Evolutionary conservation across 2,888 invertebrate species (phyloP), one percentile per base, ranked within the genome.

Genomic region (Scelioninae gen. 2): DNA sequence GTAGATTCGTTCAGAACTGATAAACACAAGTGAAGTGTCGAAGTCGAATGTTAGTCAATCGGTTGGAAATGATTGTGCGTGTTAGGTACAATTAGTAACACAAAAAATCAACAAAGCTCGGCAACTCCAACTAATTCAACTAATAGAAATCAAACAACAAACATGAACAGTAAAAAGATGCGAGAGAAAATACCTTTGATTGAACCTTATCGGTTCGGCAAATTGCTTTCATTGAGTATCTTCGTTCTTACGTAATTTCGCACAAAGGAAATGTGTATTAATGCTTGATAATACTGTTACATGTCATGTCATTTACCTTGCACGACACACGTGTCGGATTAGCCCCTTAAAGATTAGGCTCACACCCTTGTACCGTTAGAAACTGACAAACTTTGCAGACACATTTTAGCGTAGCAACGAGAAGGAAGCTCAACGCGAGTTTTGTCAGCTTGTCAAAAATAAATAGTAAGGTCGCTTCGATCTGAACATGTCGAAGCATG

Each of bases 241-340:
- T 22, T 19, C 33, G 15, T 33, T 45, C 28, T 45, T 22, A 39
- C 18, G 39, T 31, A 45, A 25, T n/a, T n/a, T 18, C n/a, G 11
- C 19, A 43, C 6, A n/a, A 46, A 46, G 10, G 18, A 39, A 37
- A 48, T 35, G 25, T 18, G 10, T 55, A 41, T 6, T 50, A 39
- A 55, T 55, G 55, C 25, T 64, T 33, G n/a, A 25, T 53, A 53
- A 0, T 53, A 53, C 5, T 64, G 35, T 25, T 64, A 53, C 46
- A 41, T 37, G 16, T 46, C 46, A 41, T 37, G 16, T 46, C 45
- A 64, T 55, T 64, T 64, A 64, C 64, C 46, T 46, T 55, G 25
- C 16, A 25, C 11, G 18, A 55, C 18, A 16, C 16, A 25, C 11
- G 18, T 65, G 31, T n/a, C 19, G 45, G 10, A 10, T 31, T 45